A percentile compares a stretch with the other conserved stretches of the same genome.
Evolutionary conservation across 2,888 invertebrate species (phyloP).

Genomic region (Oscheius sp.): DNA sequence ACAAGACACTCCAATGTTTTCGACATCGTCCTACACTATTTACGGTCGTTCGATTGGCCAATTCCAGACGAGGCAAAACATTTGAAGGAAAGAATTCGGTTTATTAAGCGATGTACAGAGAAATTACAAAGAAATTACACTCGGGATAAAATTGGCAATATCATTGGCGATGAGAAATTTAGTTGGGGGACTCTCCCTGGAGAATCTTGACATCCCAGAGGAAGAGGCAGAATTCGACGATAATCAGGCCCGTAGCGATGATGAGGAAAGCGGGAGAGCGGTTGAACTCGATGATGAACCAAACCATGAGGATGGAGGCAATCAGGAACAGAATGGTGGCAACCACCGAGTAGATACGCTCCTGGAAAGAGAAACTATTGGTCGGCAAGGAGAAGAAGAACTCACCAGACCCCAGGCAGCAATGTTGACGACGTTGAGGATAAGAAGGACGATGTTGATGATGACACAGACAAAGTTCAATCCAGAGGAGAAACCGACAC

Average conservation of each 20-base stretch:
- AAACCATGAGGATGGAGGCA: conserved; percentile 57
- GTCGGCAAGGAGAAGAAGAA: not conserved
- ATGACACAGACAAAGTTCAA: conserved; percentile 62
- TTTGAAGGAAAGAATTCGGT: not conserved
- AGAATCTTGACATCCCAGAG: conserved; percentile 71
- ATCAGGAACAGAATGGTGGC: conserved; percentile 60
- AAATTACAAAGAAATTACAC: not conserved
- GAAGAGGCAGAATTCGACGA: conserved; percentile 67
- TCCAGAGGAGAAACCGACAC: conserved; percentile 62
- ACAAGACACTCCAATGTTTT: too few species aligned
- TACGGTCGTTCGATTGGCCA: too few species aligned
- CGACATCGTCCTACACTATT: too few species aligned
- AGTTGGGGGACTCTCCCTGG: conserved; percentile 69
- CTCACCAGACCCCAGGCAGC: conserved; percentile 61
- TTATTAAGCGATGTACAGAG: conserved; percentile 6
- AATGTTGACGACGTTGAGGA: conserved; percentile 68
- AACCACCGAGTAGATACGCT: conserved; percentile 57
- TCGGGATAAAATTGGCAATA: not conserved
- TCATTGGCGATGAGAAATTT: conserved; percentile 9
- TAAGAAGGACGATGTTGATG: conserved; percentile 63
- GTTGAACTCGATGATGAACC: conserved; percentile 62
- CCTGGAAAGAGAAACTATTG: conserved; percentile 41
- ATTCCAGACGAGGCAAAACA: too few species aligned
- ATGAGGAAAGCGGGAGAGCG: conserved; percentile 55
- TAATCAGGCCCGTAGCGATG: conserved; percentile 50